Evolutionary conservation across 2,888 invertebrate species (phyloP).

Genomic region (Cyaniris semiargus): DNA sequence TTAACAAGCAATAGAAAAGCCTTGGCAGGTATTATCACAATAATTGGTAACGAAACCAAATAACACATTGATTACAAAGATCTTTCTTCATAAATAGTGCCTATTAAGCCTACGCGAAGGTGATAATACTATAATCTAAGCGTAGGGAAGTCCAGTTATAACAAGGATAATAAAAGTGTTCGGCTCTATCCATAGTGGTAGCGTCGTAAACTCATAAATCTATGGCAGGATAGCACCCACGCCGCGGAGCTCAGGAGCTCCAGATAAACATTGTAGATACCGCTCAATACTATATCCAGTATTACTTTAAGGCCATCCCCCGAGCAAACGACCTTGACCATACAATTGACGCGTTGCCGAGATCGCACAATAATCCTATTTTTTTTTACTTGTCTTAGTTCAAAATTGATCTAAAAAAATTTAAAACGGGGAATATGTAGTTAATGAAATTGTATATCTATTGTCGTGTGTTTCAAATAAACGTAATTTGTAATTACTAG

Average conservation of each 20-base stretch:
- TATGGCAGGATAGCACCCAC: conserved; percentile 65
- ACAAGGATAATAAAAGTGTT: conserved; percentile 51
- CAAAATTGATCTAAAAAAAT: too few species aligned
- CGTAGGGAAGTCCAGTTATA: conserved; percentile 42
- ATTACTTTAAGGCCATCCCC: neutral
- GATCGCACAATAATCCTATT: too few species aligned
- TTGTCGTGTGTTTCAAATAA: too few species aligned
- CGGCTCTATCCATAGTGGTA: conserved; percentile 53
- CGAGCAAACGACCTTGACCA: too few species aligned
- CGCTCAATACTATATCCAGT: conserved; percentile 32
- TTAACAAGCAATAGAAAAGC: too few species aligned
- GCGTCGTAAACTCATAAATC: conserved; percentile 50
- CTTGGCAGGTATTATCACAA: too few species aligned
- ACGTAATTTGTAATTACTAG: too few species aligned
- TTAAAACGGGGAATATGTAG: too few species aligned
- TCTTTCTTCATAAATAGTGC: conserved; percentile 35
- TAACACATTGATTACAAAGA: conserved; percentile 21
- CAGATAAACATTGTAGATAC: conserved; percentile 61
- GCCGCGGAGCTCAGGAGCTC: conserved; percentile 70
- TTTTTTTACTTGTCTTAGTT: too few species aligned
- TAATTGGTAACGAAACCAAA: neutral
- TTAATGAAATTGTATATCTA: too few species aligned
- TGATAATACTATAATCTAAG: conserved; percentile 41
- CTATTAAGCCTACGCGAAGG: conserved; percentile 38
- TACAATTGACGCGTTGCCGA: too few species aligned